Percentiles rank a stretch among this genome's conserved stretches.
Conservation (phyloP, 2,113 vertebrate species). For the Columbina picui region DNA sequence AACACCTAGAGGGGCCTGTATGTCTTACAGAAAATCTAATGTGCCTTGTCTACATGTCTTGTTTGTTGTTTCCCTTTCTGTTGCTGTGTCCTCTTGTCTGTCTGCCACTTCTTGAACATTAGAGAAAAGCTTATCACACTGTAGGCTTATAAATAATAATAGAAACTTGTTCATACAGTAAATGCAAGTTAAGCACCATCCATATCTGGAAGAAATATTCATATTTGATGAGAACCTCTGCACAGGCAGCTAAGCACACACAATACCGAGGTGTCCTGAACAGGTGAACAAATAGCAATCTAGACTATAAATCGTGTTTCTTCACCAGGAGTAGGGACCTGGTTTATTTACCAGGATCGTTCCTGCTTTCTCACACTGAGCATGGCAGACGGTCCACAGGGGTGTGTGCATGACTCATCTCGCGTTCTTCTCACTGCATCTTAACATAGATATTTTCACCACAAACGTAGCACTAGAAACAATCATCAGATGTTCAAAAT, state of each 20-base stretch:
- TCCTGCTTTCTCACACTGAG: not conserved
- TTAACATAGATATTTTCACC: not conserved
- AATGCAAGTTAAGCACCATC: not conserved
- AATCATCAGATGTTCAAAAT: conserved; percentile 32
- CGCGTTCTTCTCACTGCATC: not conserved
- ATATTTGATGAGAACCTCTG: conserved; percentile 42
- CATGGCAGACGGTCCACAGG: not conserved
- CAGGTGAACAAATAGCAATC: not conserved
- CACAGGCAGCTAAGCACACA: conserved; percentile 5
- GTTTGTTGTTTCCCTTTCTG: not conserved
- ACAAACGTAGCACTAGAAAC: not conserved
- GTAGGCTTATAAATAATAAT: conserved; percentile 59
- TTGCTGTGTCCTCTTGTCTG: not conserved
- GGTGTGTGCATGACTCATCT: fast-evolving
- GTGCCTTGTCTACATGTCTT: not conserved
- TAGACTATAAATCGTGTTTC: not conserved
- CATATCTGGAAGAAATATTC: not conserved
- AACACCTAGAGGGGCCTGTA: not conserved
- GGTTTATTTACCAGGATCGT: not conserved
- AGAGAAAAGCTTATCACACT: not conserved
- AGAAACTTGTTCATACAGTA: conserved; percentile 31
- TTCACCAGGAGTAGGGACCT: not conserved
- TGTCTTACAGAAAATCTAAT: not conserved
- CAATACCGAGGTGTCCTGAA: not conserved
- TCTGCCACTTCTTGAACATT: not conserved